Conservation (phyloP, 1,140 invertebrate species). For the Idris sp. region DNA sequence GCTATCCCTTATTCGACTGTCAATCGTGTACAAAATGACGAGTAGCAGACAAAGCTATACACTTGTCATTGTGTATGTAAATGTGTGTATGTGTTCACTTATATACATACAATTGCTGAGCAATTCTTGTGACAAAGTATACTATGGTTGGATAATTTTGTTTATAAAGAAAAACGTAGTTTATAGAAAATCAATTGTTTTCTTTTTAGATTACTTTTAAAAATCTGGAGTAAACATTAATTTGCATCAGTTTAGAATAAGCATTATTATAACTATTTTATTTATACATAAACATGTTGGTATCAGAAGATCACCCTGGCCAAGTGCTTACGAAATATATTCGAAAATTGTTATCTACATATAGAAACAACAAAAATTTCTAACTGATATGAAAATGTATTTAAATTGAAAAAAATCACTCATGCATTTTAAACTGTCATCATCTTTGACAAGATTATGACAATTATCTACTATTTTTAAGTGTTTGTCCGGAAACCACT, state of each 20-base stretch:
- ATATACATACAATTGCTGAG: slow-evolving; percentile 43
- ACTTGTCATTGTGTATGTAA: slow-evolving; percentile 45
- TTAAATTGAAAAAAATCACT: too few species aligned
- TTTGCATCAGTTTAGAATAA: too few species aligned
- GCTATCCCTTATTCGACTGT: slow-evolving; percentile 49
- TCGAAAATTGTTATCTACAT: too few species aligned
- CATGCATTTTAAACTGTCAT: not conserved
- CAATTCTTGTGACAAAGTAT: slow-evolving; percentile 37
- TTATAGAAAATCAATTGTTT: slow-evolving; percentile 16
- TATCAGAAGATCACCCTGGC: too few species aligned
- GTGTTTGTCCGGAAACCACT: too few species aligned
- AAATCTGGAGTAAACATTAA: too few species aligned
- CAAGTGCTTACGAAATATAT: too few species aligned
- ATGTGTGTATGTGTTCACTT: slow-evolving; percentile 25
- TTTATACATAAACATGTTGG: too few species aligned
- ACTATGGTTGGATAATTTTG: slow-evolving; percentile 35
- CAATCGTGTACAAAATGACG: slow-evolving; percentile 65
- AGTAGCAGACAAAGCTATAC: slow-evolving; percentile 64
- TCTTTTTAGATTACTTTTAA: too few species aligned
- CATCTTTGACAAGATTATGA: not conserved
- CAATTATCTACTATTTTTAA: not conserved
- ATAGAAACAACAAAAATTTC: too few species aligned
- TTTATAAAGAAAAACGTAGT: slow-evolving; percentile 32
- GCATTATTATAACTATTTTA: too few species aligned
- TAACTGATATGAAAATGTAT: too few species aligned